Conservation (phyloP, 2,888 invertebrate species). For the Epinotia nisella region DNA sequence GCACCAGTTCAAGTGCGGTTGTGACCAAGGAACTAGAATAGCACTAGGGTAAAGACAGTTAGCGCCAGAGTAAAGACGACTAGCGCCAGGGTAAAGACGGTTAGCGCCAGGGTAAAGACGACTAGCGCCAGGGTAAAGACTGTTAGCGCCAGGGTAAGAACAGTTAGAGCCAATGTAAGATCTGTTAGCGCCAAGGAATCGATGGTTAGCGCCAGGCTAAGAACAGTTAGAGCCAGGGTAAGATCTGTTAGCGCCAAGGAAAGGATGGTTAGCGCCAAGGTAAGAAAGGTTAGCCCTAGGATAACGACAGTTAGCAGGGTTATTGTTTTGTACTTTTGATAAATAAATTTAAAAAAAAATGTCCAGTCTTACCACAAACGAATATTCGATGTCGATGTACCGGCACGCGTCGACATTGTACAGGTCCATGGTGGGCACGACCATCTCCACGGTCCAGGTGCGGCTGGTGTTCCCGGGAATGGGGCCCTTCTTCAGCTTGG, state of each 20-base stretch:
- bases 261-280: background rate
- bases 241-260: background rate
- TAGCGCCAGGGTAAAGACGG: too few relatives aligned
- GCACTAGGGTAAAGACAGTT: background rate
- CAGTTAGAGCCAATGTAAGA: background rate
- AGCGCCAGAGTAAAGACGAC: background rate
- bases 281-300: background rate
- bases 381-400: constrained; percentile 88
- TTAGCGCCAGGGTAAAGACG: background rate
- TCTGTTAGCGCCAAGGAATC: background rate
- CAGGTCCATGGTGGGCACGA: constrained; percentile 88
- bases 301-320: background rate
- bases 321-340: too few relatives aligned
- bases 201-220: too few relatives aligned
- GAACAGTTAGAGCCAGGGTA: background rate
- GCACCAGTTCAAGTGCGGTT: too few relatives aligned
- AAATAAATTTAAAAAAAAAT: too few relatives aligned
- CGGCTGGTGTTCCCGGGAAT: constrained; percentile 84
- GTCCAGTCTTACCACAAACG: constrained; percentile 73
- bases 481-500: constrained; percentile 79
- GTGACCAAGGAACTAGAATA: too few relatives aligned
- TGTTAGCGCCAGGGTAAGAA: background rate
- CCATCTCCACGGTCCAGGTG: constrained; percentile 86
- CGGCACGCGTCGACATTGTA: constrained; percentile 88
- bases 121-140: background rate